Conservation (phyloP, 2,797 vertebrate genomes). For the Streptopelia turtur region DNA sequence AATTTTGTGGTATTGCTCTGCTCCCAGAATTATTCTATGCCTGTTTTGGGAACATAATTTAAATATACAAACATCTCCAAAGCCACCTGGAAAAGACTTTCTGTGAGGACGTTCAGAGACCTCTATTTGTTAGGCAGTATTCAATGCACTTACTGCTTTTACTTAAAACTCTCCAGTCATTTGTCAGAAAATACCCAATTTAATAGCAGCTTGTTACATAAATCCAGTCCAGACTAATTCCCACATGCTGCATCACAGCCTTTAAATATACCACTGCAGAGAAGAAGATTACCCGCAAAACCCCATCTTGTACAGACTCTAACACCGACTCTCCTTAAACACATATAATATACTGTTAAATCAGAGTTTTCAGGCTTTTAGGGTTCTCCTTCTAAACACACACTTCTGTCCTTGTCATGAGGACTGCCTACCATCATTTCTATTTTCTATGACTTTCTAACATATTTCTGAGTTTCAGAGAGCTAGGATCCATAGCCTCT, state of each 20-base stretch:
- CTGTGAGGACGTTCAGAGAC: not conserved
- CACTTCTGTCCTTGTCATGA: not conserved
- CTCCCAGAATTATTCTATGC: not conserved
- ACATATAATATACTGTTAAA: not conserved
- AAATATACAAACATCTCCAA: not conserved
- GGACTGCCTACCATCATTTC: not conserved
- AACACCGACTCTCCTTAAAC: not conserved
- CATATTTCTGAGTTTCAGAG: not conserved
- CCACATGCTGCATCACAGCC: not conserved
- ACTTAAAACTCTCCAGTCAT: not conserved
- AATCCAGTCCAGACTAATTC: not conserved
- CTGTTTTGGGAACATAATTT: not conserved
- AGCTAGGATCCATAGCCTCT: not conserved
- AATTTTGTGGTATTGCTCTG: not conserved
- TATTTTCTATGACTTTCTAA: not conserved
- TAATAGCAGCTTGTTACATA: slow-evolving; percentile 20
- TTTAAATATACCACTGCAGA: not conserved
- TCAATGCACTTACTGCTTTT: not conserved
- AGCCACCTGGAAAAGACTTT: not conserved
- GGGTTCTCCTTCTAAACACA: not conserved
- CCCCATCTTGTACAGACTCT: not conserved
- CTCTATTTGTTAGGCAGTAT: not conserved
- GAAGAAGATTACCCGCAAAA: not conserved
- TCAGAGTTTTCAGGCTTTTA: not conserved
- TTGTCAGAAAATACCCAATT: slow-evolving; percentile 7